Percentiles rank a stretch among this genome's conserved stretches.
Evolutionary conservation across 2,888 invertebrate genomes (phyloP).

Genomic region (Melanostoma mellinum): DNA sequence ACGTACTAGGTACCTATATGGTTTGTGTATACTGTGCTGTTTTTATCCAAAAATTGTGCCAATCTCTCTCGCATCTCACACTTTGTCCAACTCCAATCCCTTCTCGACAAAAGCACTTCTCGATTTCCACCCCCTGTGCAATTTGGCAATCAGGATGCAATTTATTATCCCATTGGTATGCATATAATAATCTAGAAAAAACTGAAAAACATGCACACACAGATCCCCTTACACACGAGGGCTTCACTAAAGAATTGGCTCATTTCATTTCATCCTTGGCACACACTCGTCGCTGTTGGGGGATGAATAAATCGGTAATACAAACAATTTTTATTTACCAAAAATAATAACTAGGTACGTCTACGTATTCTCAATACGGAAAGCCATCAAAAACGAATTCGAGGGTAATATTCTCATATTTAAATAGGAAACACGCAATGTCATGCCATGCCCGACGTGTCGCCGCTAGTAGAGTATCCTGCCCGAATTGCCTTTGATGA

Average conservation of each 20-base stretch:
- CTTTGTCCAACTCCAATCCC: constrained; percentile 1
- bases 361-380: not conserved
- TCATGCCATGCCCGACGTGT: not conserved
- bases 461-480: constrained; percentile 8
- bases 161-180: constrained; percentile 67
- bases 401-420: constrained; percentile 52
- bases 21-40: not conserved
- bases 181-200: constrained; percentile 63
- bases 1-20: too few species aligned
- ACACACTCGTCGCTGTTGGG: constrained; percentile 43
- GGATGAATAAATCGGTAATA: not conserved
- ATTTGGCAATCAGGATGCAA: constrained; percentile 68
- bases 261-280: constrained; percentile 60
- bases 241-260: constrained; percentile 40
- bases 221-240: not conserved
- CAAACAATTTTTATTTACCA: not conserved
- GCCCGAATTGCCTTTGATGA: constrained; percentile 60
- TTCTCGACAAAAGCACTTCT: constrained; percentile 4
- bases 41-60: constrained; percentile 33
- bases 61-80: constrained; percentile 12
- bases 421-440: constrained; percentile 61
- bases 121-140: constrained; percentile 24
- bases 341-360: not conserved
- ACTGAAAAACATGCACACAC: constrained; percentile 20
- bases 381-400: constrained; percentile 59